phyloP scores from a whole-genome alignment of 2,888 invertebrate genomes.

The Metallyticus violacea region DNA sequence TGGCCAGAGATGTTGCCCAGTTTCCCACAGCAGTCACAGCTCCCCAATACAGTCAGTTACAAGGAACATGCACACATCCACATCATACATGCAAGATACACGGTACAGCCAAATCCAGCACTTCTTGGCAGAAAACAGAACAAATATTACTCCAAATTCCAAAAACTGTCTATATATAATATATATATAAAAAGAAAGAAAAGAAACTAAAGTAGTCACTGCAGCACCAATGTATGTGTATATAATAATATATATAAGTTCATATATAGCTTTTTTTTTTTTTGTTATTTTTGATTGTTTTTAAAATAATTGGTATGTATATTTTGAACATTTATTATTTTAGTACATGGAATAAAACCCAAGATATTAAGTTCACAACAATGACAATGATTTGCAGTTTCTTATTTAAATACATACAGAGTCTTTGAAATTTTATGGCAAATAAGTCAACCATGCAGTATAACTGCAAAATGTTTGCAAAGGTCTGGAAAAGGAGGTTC shows the following conservation, averaged over 20 bases:
- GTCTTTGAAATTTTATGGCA: slow-evolving; percentile 12
- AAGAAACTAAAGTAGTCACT: background rate
- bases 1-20: background rate
- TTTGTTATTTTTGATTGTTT: background rate
- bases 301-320: background rate
- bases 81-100: background rate
- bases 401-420: slow-evolving; percentile 14
- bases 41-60: background rate
- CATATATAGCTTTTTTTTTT: background rate
- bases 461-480: background rate
- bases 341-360: background rate
- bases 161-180: background rate
- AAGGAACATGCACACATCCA: background rate
- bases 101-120: background rate
- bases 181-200: background rate
- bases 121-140: slow-evolving; percentile 13
- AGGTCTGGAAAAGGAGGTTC: background rate
- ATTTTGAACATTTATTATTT: background rate
- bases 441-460: background rate
- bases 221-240: background rate
- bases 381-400: background rate
- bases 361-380: slow-evolving; percentile 16
- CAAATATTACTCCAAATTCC: background rate
- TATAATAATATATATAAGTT: background rate
- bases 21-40: slow-evolving; percentile 3